A percentile compares a stretch with the other conserved stretches of the same genome.
Conservation (phyloP, 2,888 invertebrate species). For the Eupithecia subumbrata region DNA sequence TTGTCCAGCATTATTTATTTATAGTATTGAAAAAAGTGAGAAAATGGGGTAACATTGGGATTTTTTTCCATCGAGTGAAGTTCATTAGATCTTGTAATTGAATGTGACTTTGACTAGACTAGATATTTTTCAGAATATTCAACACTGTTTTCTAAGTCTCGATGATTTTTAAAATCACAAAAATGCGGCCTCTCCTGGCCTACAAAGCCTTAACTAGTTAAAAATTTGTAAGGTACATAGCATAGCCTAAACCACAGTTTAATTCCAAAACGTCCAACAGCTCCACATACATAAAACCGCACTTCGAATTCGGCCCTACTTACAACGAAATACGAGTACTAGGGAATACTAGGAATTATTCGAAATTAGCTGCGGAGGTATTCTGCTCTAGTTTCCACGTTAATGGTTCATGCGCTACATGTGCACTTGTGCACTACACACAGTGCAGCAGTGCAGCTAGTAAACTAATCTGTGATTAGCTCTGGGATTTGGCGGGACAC, state of each 20-base stretch:
- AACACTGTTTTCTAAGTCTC: no score
- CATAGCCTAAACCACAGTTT: background rate
- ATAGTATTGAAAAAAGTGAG: no score
- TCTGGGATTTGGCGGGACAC: constrained; percentile 39
- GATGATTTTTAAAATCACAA: no score
- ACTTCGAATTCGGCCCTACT: background rate
- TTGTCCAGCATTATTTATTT: no score
- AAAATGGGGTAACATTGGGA: no score
- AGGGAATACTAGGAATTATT: constrained; percentile 2
- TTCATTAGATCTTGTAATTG: no score
- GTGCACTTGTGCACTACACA: constrained; percentile 24
- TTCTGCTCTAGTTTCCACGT: constrained; percentile 15
- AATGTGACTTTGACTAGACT: no score
- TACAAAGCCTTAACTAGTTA: background rate
- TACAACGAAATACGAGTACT: background rate
- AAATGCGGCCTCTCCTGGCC: no score
- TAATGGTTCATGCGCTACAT: constrained; percentile 22
- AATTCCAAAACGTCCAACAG: background rate
- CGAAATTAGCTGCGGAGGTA: constrained; percentile 9
- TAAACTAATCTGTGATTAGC: constrained; percentile 40
- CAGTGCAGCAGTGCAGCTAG: constrained; percentile 26
- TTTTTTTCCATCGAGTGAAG: no score
- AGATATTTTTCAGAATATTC: no score
- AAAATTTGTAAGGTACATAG: background rate
- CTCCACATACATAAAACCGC: background rate